Evolutionary conservation across 2,888 invertebrate genomes (phyloP), one percentile per base, ranked within the genome.

Genomic region (Tholera decimalis): DNA sequence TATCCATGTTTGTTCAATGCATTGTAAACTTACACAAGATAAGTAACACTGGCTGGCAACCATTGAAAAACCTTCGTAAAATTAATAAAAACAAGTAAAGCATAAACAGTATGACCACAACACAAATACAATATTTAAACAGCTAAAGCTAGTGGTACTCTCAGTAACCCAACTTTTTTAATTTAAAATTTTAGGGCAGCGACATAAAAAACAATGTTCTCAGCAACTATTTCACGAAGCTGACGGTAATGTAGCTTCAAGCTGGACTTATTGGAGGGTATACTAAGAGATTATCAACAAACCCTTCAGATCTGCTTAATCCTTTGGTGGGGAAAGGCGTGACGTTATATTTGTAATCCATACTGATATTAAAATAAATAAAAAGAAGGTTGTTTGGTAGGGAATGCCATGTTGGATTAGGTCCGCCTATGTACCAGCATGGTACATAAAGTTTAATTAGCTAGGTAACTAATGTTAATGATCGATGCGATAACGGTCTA

Each of bases 161-260:
- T 60, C 30, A 46, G 26, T 24, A 22, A 7, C 26, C 37, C 51
- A 80, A 82, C 66, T 78, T 82, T 80, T 79, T 78, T 74, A 35
- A 79, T 80, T 80, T 76, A 47, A 82, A 73, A 71, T 64, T 66
- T 76, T 49, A 35, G 58, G 50, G 26, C 57, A 44, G 44, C 35
- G 49, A 22, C 35, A 55, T 47, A 44, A 60, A 62, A 61, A 18
- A 13, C 33, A 37, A 20, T 41, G 53, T 26, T 55, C 5, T 2
- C 11, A 20, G 11, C 26, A 55, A 56, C n/a, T 47, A 56, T 56
- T 46, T 6, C 15, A 50, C 9, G n/a, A 66, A 65, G 28, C n/a
- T 50, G 15, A 15, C 18, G 26, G 8, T 39, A 39, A 20, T 41
- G 2, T 37, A 24, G 28, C 9, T 49, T 39, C 1, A 28, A 49